Conservation (phyloP, 2,113 vertebrate genomes). For the Trogon melanurus region DNA sequence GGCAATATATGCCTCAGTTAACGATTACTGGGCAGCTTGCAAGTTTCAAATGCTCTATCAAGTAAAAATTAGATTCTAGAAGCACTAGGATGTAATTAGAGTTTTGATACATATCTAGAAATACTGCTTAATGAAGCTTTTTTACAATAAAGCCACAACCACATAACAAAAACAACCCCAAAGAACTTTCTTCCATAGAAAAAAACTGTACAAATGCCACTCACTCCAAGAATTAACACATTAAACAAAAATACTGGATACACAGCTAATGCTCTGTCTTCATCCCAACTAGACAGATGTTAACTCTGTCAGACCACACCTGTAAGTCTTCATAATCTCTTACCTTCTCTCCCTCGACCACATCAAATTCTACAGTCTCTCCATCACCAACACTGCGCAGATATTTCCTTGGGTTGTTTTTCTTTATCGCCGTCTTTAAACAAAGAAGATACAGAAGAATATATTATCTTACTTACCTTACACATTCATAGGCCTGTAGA, state of each 20-base stretch:
- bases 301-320: neutral
- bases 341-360: constrained; percentile 93
- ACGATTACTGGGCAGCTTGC: neutral
- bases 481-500: neutral
- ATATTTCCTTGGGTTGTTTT: constrained; percentile 96
- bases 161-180: no score
- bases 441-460: neutral
- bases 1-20: neutral
- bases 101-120: neutral
- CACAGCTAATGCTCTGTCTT: neutral
- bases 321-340: neutral
- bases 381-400: constrained; percentile 95
- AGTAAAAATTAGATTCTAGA: neutral
- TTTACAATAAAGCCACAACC: neutral
- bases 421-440: constrained; percentile 92
- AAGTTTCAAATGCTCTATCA: neutral
- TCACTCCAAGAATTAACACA: neutral
- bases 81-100: neutral
- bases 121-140: neutral
- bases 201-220: neutral
- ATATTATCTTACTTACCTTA: neutral
- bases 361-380: constrained; percentile 95
- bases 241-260: neutral
- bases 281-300: neutral
- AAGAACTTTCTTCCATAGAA: neutral